Evolutionary conservation across 2,888 invertebrate species (phyloP), one percentile per base, ranked within the genome.

Genomic region (Maniola hyperantus): DNA sequence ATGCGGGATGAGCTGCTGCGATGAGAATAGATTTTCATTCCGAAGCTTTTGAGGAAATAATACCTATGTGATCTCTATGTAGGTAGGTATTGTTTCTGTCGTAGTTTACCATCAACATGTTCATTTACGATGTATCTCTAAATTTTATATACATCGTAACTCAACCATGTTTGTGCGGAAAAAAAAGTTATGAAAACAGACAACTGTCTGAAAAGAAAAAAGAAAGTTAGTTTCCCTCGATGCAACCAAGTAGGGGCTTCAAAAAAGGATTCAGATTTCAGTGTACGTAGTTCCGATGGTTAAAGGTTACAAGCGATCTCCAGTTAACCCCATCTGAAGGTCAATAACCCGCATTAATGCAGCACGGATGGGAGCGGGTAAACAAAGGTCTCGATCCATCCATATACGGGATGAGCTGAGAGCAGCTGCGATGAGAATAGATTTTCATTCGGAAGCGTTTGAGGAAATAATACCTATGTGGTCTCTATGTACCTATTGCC

Each of bases 291-390:
- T 34, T 34, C 33, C 34, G 48, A 11, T 39, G 15, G 42, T 26
- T 62, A 36, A 11, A 18, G 15, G 42, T 26, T 62, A 36, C 53
- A 62, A 62, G 48, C 53, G 62, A 53, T 36, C 53, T 62, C 39
- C 53, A 53, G 62, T 26, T 26, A 42, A 64, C 66, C 72, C 69
- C 62, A 66, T 57, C 68, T 39, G 8, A 39, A 46, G 72, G 71
- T 71, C 67, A 69, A 69, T 64, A 70, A 69, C 77, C 72, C 67
- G 68, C 55, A 53, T 70, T 67, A 67, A 75, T 68, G 71, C 69
- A 76, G 71, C 69, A 69, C 60, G 70, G 76, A 78, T 80, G 77
- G 76, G 72, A 67, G 71, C 65, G 72, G 65, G 76, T 79, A 82
- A 79, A 81, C 77, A 81, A 69, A 77, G 77, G 75, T 77, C 62